Base-by-base conservation (phyloP, 2,797 vertebrate species). In the Syndactyla subalaris region DNA sequence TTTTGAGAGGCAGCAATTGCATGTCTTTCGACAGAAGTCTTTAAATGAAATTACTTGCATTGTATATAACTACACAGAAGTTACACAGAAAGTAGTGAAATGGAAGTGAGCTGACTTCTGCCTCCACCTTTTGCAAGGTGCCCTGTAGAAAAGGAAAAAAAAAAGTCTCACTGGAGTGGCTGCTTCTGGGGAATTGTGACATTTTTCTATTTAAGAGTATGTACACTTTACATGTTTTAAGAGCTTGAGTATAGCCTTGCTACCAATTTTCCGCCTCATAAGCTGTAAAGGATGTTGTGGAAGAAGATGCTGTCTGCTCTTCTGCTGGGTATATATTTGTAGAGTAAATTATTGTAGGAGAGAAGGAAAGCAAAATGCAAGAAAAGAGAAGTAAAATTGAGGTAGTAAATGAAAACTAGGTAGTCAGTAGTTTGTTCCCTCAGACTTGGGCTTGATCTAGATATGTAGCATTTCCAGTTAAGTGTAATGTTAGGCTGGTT, bases 261-360 rank as follows among this genome's bases (percentile, higher is more conserved):
- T 66, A 8, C 12, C 46, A 9, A 3, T 80, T 63, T 11, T 57
- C 14, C 5, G 2, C 24, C 18, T 92, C 12, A 3, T 71, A 2
- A 41, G 23, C 12, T 49, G 41, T 63, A 26, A 67, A 55, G 52
- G 18, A 55, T 9, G 6, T 61, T 0, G 0, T 80, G 23, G n/a
- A 71, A 88, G 30, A 32, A 80, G n/a, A 20, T 57, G 13, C 29
- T 88, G 30, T 24, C n/a, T 93, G n/a, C 21, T 88, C 12, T 27
- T 76, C 7, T 82, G 45, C 51, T 91, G 21, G 20, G 36, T 73
- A 38, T 68, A 67, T 49, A 59, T 82, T 51, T 51, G n/a, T 18
- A 72, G 22, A 84, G 22, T 59, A 34, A 51, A 27, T 43, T 58
- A 79, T 84, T 55, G 13, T 58, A 27, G 36, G 34, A 59, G 22